These are phyloP conservation scores for Hyphantria cunea DNA, from an alignment of 1,140 invertebrate genomes.

Conservation along the genomic window DNA sequence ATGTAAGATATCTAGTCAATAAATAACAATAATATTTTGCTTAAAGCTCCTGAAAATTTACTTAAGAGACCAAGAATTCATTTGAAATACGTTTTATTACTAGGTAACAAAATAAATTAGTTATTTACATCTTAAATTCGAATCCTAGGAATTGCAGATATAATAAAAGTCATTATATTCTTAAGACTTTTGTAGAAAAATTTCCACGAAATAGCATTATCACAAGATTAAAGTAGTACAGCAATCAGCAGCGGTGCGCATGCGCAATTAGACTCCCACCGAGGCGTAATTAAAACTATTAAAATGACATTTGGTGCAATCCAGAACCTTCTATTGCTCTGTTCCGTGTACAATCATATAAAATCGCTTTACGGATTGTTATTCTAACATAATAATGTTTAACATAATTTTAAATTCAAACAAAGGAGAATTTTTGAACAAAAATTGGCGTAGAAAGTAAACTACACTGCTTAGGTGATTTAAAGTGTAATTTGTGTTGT, in stretches of 20 bases:
- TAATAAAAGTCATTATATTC: neutral
- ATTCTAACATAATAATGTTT: constrained; percentile 30
- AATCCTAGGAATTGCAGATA: too few relatives aligned
- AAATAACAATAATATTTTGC: too few relatives aligned
- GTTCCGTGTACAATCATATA: constrained; percentile 37
- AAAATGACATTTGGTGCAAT: constrained; percentile 67
- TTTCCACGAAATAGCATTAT: constrained; percentile 18
- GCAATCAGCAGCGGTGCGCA: constrained; percentile 5
- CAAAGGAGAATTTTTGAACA: constrained; percentile 12
- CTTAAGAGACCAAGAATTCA: too few relatives aligned
- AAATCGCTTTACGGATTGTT: constrained; percentile 40
- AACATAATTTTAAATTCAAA: constrained; percentile 26
- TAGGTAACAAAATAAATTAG: too few relatives aligned
- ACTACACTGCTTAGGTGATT: constrained; percentile 16
- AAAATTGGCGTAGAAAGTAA: constrained; percentile 27
- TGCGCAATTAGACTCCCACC: constrained; percentile 43
- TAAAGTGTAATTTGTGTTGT: constrained; percentile 7
- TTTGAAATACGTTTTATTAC: too few relatives aligned
- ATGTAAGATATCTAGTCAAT: too few relatives aligned
- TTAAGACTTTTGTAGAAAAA: constrained; percentile 8
- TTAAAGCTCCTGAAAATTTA: too few relatives aligned
- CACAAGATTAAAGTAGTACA: constrained; percentile 18
- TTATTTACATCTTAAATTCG: too few relatives aligned
- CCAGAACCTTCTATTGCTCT: constrained; percentile 15
- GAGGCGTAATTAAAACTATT: constrained; percentile 68